Evolutionary conservation across 2,888 invertebrate genomes (phyloP).

Genomic region (Fissipunctia ypsillon): DNA sequence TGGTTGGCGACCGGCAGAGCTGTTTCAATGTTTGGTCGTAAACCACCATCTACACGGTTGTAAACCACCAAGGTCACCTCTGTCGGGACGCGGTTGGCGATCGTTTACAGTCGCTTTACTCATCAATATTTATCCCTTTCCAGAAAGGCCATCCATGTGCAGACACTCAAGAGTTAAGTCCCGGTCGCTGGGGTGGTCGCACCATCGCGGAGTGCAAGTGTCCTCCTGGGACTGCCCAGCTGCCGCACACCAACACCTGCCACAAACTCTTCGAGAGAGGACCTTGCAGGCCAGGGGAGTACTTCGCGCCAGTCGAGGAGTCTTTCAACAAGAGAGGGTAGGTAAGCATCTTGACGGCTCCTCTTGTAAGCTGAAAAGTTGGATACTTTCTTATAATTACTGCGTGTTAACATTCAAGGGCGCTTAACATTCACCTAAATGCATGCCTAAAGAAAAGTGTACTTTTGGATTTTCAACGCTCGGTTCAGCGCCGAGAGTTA

Average conservation of each 20-base stretch:
- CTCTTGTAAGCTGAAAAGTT: constrained; percentile 59
- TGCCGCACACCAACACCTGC: constrained; percentile 92
- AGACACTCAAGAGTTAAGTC: constrained; percentile 95
- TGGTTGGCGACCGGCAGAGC: too few relatives aligned
- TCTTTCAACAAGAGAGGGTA: constrained; percentile 89
- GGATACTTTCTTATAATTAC: background rate
- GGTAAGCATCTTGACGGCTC: constrained; percentile 82
- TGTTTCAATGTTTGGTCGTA: too few relatives aligned
- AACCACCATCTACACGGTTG: too few relatives aligned
- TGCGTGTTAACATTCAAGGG: too few relatives aligned
- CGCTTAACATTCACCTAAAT: too few relatives aligned
- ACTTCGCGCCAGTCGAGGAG: constrained; percentile 93
- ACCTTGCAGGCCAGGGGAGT: constrained; percentile 93
- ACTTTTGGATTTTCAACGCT: background rate
- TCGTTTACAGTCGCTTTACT: too few relatives aligned
- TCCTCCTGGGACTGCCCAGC: constrained; percentile 94
- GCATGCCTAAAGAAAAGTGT: background rate
- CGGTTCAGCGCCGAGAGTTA: too few relatives aligned
- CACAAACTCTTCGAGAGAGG: constrained; percentile 94
- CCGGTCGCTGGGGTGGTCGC: constrained; percentile 89
- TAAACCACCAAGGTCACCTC: too few relatives aligned
- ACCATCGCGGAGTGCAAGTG: constrained; percentile 95
- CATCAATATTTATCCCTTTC: constrained; percentile 59
- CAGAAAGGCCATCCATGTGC: constrained; percentile 95
- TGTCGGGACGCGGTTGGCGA: too few relatives aligned